Base-by-base conservation (phyloP, 2,797 vertebrate genomes). In the Ctenochaetus hawaiiensis region DNA sequence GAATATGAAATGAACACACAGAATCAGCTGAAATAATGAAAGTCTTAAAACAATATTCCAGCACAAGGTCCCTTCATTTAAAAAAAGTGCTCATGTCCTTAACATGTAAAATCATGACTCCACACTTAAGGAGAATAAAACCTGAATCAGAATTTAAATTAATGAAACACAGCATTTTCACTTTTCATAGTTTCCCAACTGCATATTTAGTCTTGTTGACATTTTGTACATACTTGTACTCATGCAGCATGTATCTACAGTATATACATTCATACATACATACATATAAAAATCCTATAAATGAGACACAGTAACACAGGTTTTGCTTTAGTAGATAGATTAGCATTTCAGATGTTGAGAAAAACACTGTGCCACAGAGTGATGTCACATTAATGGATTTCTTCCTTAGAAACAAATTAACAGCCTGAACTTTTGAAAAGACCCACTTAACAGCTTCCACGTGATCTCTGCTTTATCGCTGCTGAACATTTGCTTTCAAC, bases 381-480 rank as follows among this genome's bases (percentile, higher is more conserved):
- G 67, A 72, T 69, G 81, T 75, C 80, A 86, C 73, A 37, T 67
- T 81, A 86, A 90, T 77, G 67, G 65, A 87, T 90, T 77, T 63
- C 77, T 81, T 78, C 80, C 83, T 89, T 83, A 90, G 76, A 76
- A 79, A 64, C 74, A 82, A 86, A 89, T 87, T 63, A 81, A 81
- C 76, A 58, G 61, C 58, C 64, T 72, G 48, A 86, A 81, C 77
- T 80, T 75, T 73, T 54, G 87, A 81, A 84, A 83, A 66, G 67
- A 89, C 63, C 82, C 83, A 84, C 86, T 89, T 75, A 88, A 77
- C 82, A 76, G 62, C 82, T 71, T 82, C 67, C n/a, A n/a, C 45
- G 22, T 60, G 53, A 81, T 76, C 45, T 39, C 64, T 54, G 73
- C 82, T 71, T 85, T 83, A 85, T 84, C 75, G 18, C 63, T 18